A percentile compares a stretch with the other conserved stretches of the same genome.
These are phyloP conservation scores for Xanthorhoe spadicearia DNA, from an alignment of 2,888 invertebrate species.

Conservation along the genomic window DNA sequence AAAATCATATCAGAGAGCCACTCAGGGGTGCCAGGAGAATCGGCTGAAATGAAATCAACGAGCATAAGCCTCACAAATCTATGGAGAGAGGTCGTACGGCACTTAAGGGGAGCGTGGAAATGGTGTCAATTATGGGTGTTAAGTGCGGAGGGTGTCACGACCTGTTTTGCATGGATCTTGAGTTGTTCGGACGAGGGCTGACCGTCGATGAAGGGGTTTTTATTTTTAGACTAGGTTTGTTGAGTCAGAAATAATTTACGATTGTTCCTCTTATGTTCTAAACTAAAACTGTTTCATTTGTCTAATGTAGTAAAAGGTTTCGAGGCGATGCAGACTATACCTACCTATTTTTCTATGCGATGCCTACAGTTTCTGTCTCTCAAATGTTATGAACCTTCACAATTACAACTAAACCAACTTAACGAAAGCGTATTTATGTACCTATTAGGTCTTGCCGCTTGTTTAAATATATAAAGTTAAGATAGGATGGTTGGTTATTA, in stretches of 20 bases:
- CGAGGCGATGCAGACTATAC: too few relatives aligned
- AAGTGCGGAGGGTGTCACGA: constrained; percentile 66
- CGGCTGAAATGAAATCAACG: constrained; percentile 79
- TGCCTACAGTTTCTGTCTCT: too few relatives aligned
- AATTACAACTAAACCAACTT: too few relatives aligned
- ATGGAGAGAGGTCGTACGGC: constrained; percentile 58
- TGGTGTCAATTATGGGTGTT: constrained; percentile 82
- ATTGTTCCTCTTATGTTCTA: too few relatives aligned
- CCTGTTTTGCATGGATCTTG: constrained; percentile 54
- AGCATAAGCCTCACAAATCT: constrained; percentile 82
- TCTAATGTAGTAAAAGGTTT: too few relatives aligned
- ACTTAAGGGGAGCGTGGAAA: constrained; percentile 75
- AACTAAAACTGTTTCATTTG: too few relatives aligned
- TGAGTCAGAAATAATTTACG: background rate
- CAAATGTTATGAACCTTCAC: too few relatives aligned
- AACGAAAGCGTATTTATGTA: too few relatives aligned
- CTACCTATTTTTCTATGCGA: too few relatives aligned
- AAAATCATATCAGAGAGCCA: constrained; percentile 72
- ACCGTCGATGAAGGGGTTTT: constrained; percentile 29
- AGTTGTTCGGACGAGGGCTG: constrained; percentile 35
- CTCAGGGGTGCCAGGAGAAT: constrained; percentile 78
- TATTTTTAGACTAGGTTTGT: constrained; percentile 14
- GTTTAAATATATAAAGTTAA: too few relatives aligned
- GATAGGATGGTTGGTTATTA: too few relatives aligned
- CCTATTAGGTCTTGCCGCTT: too few relatives aligned